Conservation (phyloP, 2,888 invertebrate species). For the Caenorhabditis angaria region DNA sequence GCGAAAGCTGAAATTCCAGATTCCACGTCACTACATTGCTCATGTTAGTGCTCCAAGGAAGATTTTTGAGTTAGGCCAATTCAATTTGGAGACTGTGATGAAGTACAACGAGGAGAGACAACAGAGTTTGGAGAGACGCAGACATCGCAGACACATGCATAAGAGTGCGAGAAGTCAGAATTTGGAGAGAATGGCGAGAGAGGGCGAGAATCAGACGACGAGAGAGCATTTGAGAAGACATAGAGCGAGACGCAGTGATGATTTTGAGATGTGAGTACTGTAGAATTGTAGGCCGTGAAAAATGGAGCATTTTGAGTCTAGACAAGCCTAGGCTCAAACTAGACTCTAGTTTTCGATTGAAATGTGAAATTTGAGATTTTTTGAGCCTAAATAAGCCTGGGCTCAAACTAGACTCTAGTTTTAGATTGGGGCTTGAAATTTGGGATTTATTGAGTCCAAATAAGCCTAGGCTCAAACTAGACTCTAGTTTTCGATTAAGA, state of each 20-base stretch:
- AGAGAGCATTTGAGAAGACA: neutral
- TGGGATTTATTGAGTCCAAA: too few species aligned
- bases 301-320: neutral
- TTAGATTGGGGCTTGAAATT: too few species aligned
- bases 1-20: slow-evolving; percentile 48
- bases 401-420: too few species aligned
- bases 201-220: neutral
- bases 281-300: neutral
- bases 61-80: slow-evolving; percentile 39
- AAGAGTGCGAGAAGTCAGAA: neutral
- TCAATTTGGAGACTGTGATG: slow-evolving; percentile 46
- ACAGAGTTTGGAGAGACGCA: slow-evolving; percentile 24
- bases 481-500: too few species aligned
- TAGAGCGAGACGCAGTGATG: neutral
- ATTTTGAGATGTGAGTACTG: too few species aligned
- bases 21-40: slow-evolving; percentile 45
- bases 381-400: too few species aligned
- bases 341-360: too few species aligned
- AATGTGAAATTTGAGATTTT: too few species aligned
- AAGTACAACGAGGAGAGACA: slow-evolving; percentile 47
- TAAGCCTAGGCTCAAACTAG: too few species aligned
- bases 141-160: slow-evolving; percentile 4
- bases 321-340: neutral
- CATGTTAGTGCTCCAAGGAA: slow-evolving; percentile 14
- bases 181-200: neutral